These are phyloP conservation scores for Phrynosoma blainvillii DNA, from an alignment of 2,113 vertebrate genomes.

Conservation along the genomic window DNA sequence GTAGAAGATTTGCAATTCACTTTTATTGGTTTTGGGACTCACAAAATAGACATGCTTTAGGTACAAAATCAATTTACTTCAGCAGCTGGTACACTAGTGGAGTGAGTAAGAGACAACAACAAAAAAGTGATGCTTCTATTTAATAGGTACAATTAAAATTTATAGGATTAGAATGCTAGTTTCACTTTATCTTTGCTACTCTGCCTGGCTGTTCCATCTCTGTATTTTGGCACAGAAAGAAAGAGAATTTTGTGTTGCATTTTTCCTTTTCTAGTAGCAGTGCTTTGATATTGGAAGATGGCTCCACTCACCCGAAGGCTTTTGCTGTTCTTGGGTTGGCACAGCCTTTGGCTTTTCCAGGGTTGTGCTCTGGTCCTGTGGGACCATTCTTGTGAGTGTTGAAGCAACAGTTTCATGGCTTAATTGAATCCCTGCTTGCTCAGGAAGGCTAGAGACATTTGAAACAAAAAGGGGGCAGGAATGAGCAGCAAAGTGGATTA, in stretches of 20 bases:
- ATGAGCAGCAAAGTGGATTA: not conserved
- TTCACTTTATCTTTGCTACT: not conserved
- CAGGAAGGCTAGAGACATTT: not conserved
- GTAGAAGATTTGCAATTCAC: not conserved
- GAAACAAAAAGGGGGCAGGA: not conserved
- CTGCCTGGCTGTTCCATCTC: not conserved
- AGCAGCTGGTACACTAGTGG: not conserved
- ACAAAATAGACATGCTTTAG: not conserved
- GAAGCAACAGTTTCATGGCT: not conserved
- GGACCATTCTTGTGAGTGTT: not conserved
- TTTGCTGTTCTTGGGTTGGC: not conserved
- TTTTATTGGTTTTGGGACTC: not conserved
- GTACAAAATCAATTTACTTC: not conserved
- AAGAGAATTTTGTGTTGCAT: not conserved
- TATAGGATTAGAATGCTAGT: not conserved
- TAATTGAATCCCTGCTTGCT: conserved; percentile 20
- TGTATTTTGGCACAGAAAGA: conserved; percentile 10
- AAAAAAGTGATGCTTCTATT: not conserved
- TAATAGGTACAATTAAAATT: not conserved
- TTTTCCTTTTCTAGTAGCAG: not conserved
- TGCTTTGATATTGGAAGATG: not conserved
- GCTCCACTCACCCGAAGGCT: not conserved
- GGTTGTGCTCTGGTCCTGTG: rapidly evolving
- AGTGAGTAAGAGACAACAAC: not conserved
- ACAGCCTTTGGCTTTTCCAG: not conserved